Evolutionary conservation across 2,888 invertebrate genomes (phyloP).

Genomic region (Daptonema setosum): DNA sequence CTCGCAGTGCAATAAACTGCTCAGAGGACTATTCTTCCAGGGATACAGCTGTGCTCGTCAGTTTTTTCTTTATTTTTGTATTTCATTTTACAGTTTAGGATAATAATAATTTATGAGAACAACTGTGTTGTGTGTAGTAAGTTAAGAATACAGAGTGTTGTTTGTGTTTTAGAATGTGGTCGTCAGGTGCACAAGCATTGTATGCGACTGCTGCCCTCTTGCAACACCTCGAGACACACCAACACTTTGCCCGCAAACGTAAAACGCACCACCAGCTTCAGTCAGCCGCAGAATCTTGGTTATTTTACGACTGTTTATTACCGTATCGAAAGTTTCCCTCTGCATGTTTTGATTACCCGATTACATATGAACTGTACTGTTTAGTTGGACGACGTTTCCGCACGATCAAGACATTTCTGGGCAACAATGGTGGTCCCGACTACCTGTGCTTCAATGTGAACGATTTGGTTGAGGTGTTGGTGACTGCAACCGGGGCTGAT

Average conservation of each 20-base stretch:
- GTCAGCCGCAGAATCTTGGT: too few species aligned
- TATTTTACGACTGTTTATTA: too few species aligned
- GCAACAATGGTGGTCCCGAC: slow-evolving; percentile 5
- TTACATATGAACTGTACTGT: not conserved
- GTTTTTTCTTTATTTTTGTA: not conserved
- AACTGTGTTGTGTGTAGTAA: too few species aligned
- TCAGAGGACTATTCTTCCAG: slow-evolving; percentile 70
- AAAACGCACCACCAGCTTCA: too few species aligned
- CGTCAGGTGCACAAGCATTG: not conserved
- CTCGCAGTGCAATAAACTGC: slow-evolving; percentile 67
- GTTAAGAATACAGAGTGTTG: too few species aligned
- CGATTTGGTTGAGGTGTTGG: slow-evolving; percentile 6
- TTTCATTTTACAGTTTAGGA: too few species aligned
- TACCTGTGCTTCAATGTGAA: slow-evolving; percentile 5
- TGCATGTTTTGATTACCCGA: too few species aligned
- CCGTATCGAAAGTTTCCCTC: too few species aligned
- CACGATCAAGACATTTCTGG: slow-evolving; percentile 4
- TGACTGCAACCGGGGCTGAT: not conserved
- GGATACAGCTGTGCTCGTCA: slow-evolving; percentile 21
- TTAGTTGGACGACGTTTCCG: not conserved
- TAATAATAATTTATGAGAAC: too few species aligned
- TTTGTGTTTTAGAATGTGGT: not conserved
- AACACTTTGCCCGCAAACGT: too few species aligned
- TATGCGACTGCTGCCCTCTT: too few species aligned
- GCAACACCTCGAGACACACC: too few species aligned